Evolutionary conservation across 35 echinoderm and acorn worm genomes (phyloP).

Genomic region (Strongylocentrotus purpuratus): DNA sequence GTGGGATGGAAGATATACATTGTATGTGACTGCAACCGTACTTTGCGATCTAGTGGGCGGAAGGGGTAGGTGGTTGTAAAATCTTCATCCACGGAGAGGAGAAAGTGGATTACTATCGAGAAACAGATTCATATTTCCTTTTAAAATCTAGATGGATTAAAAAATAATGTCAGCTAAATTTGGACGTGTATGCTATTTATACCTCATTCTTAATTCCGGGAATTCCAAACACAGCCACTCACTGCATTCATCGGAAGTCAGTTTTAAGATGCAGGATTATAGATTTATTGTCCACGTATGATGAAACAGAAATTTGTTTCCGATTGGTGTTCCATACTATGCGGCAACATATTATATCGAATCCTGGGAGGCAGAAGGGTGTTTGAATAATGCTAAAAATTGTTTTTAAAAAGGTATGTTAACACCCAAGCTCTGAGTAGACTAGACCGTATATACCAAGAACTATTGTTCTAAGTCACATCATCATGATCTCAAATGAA

Average conservation of each 20-base stretch:
- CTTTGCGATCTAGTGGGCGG: background rate
- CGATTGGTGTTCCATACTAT: too few species aligned
- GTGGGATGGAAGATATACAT: background rate
- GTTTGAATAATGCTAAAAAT: too few species aligned
- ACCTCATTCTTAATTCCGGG: background rate
- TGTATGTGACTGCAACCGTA: background rate
- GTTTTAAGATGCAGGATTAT: too few species aligned
- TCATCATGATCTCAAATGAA: too few species aligned
- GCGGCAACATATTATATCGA: too few species aligned
- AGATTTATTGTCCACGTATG: too few species aligned
- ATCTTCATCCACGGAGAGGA: background rate
- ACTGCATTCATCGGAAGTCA: background rate
- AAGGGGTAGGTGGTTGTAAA: background rate
- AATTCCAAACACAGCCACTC: background rate
- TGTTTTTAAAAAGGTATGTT: too few species aligned
- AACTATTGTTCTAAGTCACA: too few species aligned
- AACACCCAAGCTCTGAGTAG: too few species aligned
- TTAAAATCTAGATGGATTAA: background rate
- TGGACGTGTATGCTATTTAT: background rate
- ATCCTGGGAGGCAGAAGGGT: too few species aligned
- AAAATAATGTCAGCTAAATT: background rate
- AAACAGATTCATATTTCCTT: background rate
- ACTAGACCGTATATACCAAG: too few species aligned
- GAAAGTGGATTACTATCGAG: background rate
- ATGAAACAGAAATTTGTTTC: too few species aligned